Evolutionary conservation across 1,140 invertebrate genomes (phyloP).

Genomic region (Drosophila mojavensis): DNA sequence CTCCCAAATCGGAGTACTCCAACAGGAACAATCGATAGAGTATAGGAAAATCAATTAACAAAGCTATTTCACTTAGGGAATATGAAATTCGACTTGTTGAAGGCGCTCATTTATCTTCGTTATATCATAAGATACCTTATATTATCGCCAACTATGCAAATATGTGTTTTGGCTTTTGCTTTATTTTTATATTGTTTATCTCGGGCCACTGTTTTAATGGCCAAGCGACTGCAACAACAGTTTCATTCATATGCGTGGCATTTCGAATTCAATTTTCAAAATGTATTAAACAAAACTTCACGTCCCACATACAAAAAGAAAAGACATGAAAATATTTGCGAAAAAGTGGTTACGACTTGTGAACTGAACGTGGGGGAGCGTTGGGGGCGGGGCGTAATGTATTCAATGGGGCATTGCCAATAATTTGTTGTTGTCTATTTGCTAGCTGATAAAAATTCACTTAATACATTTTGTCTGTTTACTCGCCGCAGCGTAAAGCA

Average conservation of each 20-base stretch:
- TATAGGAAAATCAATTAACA: no score
- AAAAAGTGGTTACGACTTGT: slow-evolving; percentile 28
- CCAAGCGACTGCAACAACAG: slow-evolving; percentile 54
- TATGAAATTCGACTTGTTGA: no score
- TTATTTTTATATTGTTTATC: slow-evolving; percentile 50
- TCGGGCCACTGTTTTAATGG: slow-evolving; percentile 59
- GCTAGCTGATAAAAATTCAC: slow-evolving; percentile 79
- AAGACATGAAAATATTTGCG: slow-evolving; percentile 23
- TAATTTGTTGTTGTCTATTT: slow-evolving; percentile 78
- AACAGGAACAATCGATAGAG: no score
- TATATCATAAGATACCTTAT: slow-evolving; percentile 20
- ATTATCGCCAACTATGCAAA: slow-evolving; percentile 27
- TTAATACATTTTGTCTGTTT: slow-evolving; percentile 69
- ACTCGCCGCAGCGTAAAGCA: slow-evolving; percentile 57
- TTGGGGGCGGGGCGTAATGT: neutral
- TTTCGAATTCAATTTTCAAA: slow-evolving; percentile 67
- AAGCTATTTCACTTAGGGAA: no score
- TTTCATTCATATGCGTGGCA: slow-evolving; percentile 69
- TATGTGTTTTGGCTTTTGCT: slow-evolving; percentile 46
- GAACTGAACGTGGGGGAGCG: no score
- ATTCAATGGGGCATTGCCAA: slow-evolving; percentile 56
- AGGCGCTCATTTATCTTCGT: no score
- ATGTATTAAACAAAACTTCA: slow-evolving; percentile 41
- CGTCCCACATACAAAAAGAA: slow-evolving; percentile 8
- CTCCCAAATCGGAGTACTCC: no score